Evolutionary conservation across 2,888 invertebrate species (phyloP).

Genomic region (Latrodectus elegans): DNA sequence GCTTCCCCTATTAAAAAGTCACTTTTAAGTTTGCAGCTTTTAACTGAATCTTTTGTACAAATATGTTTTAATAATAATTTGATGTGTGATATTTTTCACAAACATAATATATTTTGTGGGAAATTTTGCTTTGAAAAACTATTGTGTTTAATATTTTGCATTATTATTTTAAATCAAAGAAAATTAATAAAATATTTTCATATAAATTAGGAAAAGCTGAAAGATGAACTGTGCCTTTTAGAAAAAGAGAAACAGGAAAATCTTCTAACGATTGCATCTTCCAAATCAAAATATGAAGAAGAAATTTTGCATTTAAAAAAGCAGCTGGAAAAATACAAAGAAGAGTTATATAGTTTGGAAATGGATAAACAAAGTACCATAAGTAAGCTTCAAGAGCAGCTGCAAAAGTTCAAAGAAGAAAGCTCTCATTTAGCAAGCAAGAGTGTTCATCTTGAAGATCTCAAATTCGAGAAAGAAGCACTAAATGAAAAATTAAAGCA

Average conservation of each 20-base stretch:
- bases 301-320: conserved; percentile 54
- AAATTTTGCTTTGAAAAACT: too few relatives aligned
- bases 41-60: too few relatives aligned
- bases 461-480: conserved; percentile 54
- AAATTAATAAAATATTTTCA: background rate
- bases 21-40: too few relatives aligned
- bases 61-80: too few relatives aligned
- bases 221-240: conserved; percentile 57
- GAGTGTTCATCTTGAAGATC: conserved; percentile 31
- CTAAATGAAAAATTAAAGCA: conserved; percentile 57
- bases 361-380: conserved; percentile 15
- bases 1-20: too few relatives aligned
- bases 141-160: too few relatives aligned
- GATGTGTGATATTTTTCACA: too few relatives aligned
- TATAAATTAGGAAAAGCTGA: conserved; percentile 56
- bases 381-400: conserved; percentile 19
- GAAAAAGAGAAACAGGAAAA: conserved; percentile 66
- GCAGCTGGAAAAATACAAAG: conserved; percentile 45
- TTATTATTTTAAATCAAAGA: too few relatives aligned
- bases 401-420: conserved; percentile 46
- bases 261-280: conserved; percentile 49
- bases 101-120: too few relatives aligned
- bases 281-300: conserved; percentile 48
- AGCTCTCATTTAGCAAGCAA: conserved; percentile 28
- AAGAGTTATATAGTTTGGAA: conserved; percentile 14